phyloP scores from a whole-genome alignment of 2,888 invertebrate species.

The Neoaliturus tenellus region DNA sequence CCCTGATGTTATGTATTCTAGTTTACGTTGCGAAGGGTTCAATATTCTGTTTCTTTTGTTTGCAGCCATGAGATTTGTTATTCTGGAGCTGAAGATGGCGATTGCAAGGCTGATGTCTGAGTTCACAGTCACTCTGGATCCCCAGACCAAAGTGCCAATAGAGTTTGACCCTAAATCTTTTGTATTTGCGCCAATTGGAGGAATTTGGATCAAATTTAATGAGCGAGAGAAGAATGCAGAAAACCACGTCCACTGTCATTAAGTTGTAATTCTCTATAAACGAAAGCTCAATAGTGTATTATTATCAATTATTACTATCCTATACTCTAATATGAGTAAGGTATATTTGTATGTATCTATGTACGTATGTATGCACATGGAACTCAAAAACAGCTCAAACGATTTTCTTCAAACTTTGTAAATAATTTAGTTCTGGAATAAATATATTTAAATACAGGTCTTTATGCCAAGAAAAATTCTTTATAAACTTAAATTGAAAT shows the following conservation, averaged over 20 bases:
- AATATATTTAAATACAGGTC: too few species aligned
- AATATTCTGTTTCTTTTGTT: not conserved
- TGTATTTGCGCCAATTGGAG: slow-evolving; percentile 29
- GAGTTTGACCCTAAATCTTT: slow-evolving; percentile 40
- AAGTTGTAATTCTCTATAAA: not conserved
- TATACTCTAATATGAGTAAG: too few species aligned
- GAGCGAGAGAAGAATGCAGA: slow-evolving; percentile 37
- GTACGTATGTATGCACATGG: too few species aligned
- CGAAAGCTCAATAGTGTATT: not conserved
- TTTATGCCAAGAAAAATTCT: too few species aligned
- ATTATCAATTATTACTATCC: not conserved
- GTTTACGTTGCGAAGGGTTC: too few species aligned
- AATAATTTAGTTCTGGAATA: too few species aligned
- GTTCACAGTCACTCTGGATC: slow-evolving; percentile 43
- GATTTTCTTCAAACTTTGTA: too few species aligned
- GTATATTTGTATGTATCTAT: not conserved
- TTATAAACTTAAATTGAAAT: too few species aligned
- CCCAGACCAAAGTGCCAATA: slow-evolving; percentile 52
- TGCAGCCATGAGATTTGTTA: slow-evolving; percentile 53
- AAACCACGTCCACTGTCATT: too few species aligned
- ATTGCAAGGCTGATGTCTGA: slow-evolving; percentile 23
- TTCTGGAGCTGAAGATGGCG: slow-evolving; percentile 46
- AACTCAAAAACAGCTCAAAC: too few species aligned
- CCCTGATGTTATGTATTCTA: too few species aligned
- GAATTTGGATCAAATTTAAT: slow-evolving; percentile 56